Evolutionary conservation across 2,888 invertebrate genomes (phyloP), one percentile per base, ranked within the genome.

Genomic region (Eupithecia abbreviata): DNA sequence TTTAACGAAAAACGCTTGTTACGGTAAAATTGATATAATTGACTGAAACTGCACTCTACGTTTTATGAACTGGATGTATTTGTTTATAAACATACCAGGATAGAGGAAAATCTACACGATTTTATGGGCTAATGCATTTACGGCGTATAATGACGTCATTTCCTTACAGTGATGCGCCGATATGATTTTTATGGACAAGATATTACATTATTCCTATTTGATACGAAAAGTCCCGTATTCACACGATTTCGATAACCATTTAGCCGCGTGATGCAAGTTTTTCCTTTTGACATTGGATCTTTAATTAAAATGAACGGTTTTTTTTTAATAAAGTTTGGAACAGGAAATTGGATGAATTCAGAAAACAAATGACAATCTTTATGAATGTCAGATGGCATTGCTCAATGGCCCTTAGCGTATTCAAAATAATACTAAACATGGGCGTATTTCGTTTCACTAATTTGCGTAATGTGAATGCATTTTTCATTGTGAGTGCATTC

Each of bases 361-460:
- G 77, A 77, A 78, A 83, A 80, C 81, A 81, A 82, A 79, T 80
- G 83, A 80, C 77, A 83, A 62, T 62, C 79, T 80, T 80, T 82
- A 80, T 76, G 49, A 72, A 81, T 77, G 75, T 79, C 82, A 85
- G 84, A 90, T 90, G 86, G 83, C 83, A 79, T 86, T 88, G 88
- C 82, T 87, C 85, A 90, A 90, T 89, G 90, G 85, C 51, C 79
- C 82, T 55, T 77, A 80, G 66, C 80, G 77, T 47, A 77, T 77
- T 77, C 71, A 79, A 77, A 81, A 80, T 74, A 68, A 67, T 15
- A 73, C 74, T 71, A 51, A 77, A 62, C 73, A 58, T 77, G 65
- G 73, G 72, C 66, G 41, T 71, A 47, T 58, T 77, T 83, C 82
- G 86, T 89, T 86, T 86, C 81, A 85, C 79, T 85, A 79, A 86